Evolutionary conservation across 2,797 vertebrate species (phyloP), one percentile per base, ranked within the genome.

Genomic region (Masticophis lateralis): DNA sequence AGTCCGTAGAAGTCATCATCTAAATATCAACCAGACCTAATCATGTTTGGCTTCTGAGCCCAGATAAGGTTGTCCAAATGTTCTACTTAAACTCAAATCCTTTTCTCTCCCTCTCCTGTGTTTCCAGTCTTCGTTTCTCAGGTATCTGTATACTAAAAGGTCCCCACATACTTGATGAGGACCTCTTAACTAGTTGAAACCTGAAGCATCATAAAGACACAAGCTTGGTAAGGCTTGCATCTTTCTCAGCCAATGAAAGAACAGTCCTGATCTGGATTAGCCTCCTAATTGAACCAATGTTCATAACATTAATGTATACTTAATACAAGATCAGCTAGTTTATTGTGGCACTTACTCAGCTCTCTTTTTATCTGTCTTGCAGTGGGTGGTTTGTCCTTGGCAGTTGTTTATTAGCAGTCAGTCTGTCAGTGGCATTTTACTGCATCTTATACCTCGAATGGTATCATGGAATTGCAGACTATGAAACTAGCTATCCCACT

Each of bases 361-460:
- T 83, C 43, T 47, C 43, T 43, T 83, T 83, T 83, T 93, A 92
- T 89, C 61, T 47, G 32, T 93, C 27, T 95, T 27, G 0, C 97
- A 99, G 99, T 37, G 98, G 98, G 97, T 99, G 99, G 99, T 98
- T 99, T 96, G 96, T 97, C 32, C 96, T 97, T 28, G 99, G 98
- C 0, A 87, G 98, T 47, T 94, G 97, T 74, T 97, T 99, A 37
- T 94, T 99, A 93, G 96, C 95, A 0, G 86, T 98, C 7, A 99
- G 99, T 94, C 91, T 99, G 55, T 97, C 96, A 2, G 94, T 99
- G 91, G 99, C 99, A 0, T 96, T 97, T 51, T 99, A 98, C 96
- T 99, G 99, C 96, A 98, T 99, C 0, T 92, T 99, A 5, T 99
- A 99, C 95, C 98, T 99, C 92, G 99, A 99, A 89, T 99, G 99